phyloP scores from a whole-genome alignment of 2,113 vertebrate species.

The Entomyzon cyanotis region DNA sequence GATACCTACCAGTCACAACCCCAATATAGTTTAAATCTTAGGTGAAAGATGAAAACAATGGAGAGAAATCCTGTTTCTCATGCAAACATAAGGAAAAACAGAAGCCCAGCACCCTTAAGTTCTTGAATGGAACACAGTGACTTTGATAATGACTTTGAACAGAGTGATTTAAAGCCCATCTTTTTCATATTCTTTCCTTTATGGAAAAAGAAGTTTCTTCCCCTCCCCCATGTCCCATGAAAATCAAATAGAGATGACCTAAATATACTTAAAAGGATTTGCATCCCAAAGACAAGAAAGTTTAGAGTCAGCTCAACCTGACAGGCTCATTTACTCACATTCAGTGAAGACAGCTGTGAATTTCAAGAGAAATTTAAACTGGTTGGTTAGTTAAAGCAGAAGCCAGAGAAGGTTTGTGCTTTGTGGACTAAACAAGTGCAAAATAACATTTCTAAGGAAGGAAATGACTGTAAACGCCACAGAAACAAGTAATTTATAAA shows the following conservation, averaged over 20 bases:
- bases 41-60: neutral
- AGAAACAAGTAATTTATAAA: neutral
- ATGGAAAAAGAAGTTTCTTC: neutral
- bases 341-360: conserved; percentile 50
- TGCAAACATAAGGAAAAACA: neutral
- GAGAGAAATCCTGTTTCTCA: neutral
- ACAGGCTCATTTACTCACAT: conserved; percentile 54
- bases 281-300: conserved; percentile 60
- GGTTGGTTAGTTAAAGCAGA: conserved; percentile 26
- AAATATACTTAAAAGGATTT: conserved; percentile 58
- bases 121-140: neutral
- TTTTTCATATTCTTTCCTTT: conserved; percentile 12
- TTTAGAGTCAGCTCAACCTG: conserved; percentile 65
- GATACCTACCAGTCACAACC: neutral
- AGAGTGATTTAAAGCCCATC: conserved; percentile 11
- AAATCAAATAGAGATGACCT: conserved; percentile 49
- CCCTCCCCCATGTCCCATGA: neutral
- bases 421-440: conserved; percentile 3
- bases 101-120: neutral
- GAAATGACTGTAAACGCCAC: neutral
- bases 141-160: conserved; percentile 11
- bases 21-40: neutral
- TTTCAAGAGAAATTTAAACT: conserved; percentile 46
- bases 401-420: neutral
- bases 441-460: conserved; percentile 13